Evolutionary conservation across 2,797 vertebrate genomes (phyloP).

Genomic region (Phoebastria nigripes): DNA sequence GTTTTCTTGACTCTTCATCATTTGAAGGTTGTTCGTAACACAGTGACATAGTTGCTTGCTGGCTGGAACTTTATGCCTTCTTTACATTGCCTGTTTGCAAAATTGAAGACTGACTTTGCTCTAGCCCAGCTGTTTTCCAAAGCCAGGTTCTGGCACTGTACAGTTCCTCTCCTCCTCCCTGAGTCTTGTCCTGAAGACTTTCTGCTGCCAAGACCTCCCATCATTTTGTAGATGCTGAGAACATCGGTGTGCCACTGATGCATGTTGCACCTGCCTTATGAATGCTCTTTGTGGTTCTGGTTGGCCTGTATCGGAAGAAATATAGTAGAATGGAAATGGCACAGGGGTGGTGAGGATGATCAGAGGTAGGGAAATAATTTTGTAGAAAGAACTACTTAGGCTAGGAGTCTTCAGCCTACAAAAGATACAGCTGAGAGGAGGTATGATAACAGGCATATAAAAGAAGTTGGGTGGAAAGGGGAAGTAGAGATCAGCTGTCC

Average conservation of each 20-base stretch:
- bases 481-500: neutral
- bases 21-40: neutral
- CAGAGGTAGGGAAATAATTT: neutral
- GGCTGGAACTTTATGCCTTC: neutral
- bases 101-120: neutral
- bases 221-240: neutral
- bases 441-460: neutral
- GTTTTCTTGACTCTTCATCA: neutral
- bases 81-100: neutral
- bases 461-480: neutral
- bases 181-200: neutral
- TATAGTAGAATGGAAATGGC: neutral
- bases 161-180: neutral
- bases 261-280: neutral
- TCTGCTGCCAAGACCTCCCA: neutral
- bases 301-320: neutral
- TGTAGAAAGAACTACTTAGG: neutral
- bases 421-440: neutral
- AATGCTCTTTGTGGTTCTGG: neutral
- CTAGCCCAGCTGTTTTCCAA: accelerated
- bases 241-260: neutral
- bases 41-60: neutral
- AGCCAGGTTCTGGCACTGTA: neutral
- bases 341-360: neutral
- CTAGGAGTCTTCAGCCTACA: neutral